Evolutionary conservation across 2,888 invertebrate genomes (phyloP), one percentile per base, ranked within the genome.

Genomic region (Diogma glabrata): DNA sequence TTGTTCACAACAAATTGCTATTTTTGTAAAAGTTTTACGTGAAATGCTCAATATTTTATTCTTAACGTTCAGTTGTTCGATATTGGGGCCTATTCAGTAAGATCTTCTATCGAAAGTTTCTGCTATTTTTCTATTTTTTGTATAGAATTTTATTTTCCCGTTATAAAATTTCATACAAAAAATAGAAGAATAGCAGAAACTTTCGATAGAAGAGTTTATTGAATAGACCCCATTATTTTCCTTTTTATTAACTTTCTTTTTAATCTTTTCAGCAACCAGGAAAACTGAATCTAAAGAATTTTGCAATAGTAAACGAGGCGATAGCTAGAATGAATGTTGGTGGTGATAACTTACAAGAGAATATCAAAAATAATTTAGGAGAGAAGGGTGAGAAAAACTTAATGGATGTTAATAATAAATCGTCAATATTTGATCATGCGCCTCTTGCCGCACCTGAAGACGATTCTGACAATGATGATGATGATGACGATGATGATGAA

Each of bases 221-320:
- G 43, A 14, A 20, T 14, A 43, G n/a, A n/a, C n/a, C n/a, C n/a
- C n/a, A n/a, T n/a, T 45, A 2, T 49, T 49, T 7, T 4, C 3
- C 12, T 26, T 28, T 12, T 24, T 48, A 14, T 46, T 20, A 50
- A 51, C 36, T 50, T 24, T 46, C 22, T 51, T 54, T 46, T 50
- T 26, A 33, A 20, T 43, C 9, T 52, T 63, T 63, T 23, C 65
- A 84, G 79, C 88, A 90, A 80, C 90, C 91, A 14, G 91, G 91
- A 52, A 90, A 90, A 72, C 71, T 92, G 64, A 90, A 92, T 66
- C 75, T 90, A 75, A 88, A 87, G 69, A 89, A 90, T 67, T 92
- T 85, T 68, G 84, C 87, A 47, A 81, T 89, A 70, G 89, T 92
- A 54, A 88, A 88, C 60, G 89, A 91, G 65, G 90, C 88, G 5